These are phyloP conservation scores for Oscheius myriophilus DNA, from an alignment of 2,888 invertebrate genomes.

Conservation along the genomic window DNA sequence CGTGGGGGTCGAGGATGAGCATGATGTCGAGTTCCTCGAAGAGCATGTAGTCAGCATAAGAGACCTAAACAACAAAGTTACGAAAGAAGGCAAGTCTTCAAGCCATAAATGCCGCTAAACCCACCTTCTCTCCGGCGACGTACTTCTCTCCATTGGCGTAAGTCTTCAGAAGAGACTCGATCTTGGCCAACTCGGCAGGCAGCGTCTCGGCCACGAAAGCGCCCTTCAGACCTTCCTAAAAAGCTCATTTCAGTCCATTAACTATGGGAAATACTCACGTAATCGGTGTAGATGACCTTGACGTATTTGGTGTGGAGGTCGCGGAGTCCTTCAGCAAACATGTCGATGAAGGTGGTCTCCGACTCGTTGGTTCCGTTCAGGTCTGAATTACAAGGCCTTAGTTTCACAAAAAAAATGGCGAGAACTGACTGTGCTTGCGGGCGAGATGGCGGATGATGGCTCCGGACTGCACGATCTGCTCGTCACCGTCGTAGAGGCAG, in stretches of 20 bases:
- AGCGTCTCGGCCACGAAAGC: slow-evolving; percentile 45
- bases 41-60: slow-evolving; percentile 61
- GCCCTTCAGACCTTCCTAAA: slow-evolving; percentile 48
- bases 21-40: slow-evolving; percentile 63
- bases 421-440: slow-evolving; percentile 45
- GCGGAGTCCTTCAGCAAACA: slow-evolving; percentile 53
- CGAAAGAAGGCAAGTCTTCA: not conserved
- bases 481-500: slow-evolving; percentile 46
- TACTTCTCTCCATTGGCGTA: slow-evolving; percentile 53
- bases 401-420: too few relatives aligned
- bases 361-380: slow-evolving; percentile 50
- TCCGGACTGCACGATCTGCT: slow-evolving; percentile 56
- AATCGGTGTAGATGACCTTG: slow-evolving; percentile 50
- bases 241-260: not conserved
- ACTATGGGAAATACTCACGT: slow-evolving; percentile 26
- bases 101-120: slow-evolving; percentile 10
- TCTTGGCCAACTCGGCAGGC: slow-evolving; percentile 43
- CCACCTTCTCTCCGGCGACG: slow-evolving; percentile 47
- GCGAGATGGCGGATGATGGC: slow-evolving; percentile 60
- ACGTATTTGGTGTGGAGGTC: slow-evolving; percentile 57
- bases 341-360: slow-evolving; percentile 53
- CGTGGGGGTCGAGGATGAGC: slow-evolving; percentile 42
- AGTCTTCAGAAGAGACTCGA: slow-evolving; percentile 55
- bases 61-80: slow-evolving; percentile 36
- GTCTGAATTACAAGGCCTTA: slow-evolving; percentile 30